A percentile compares a stretch with the other conserved stretches of the same genome.
Conservation (phyloP, 2,888 invertebrate species). For the Amiota minor region DNA sequence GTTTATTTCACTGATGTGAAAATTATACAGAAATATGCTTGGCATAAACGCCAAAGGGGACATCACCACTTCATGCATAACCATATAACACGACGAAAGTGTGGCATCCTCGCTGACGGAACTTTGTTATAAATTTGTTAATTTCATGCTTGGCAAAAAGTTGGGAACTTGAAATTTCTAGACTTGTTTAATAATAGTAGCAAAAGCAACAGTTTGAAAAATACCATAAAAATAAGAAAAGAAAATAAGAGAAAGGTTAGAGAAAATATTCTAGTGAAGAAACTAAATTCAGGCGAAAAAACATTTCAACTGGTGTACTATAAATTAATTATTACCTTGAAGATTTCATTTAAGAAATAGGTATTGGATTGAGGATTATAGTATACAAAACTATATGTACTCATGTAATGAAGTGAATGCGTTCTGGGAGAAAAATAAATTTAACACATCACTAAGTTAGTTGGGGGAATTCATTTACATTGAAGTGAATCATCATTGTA, state of each 20-base stretch:
- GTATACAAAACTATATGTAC: no score
- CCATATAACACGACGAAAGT: neutral
- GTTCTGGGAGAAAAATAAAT: no score
- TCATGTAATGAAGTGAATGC: no score
- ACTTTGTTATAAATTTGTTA: neutral
- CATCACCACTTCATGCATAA: neutral
- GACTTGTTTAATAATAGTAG: no score
- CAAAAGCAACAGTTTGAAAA: neutral
- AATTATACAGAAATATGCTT: conserved; percentile 8
- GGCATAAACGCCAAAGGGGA: conserved; percentile 4
- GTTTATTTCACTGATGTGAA: no score
- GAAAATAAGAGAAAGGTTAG: conserved; percentile 6
- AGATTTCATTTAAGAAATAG: no score
- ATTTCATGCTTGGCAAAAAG: conserved; percentile 19
- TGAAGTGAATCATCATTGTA: no score
- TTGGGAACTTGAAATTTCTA: neutral
- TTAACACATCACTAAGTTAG: no score
- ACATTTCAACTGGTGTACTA: conserved; percentile 12
- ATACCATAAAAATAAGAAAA: neutral
- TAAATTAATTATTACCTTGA: conserved; percentile 3
- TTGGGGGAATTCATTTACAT: no score
- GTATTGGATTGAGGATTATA: no score
- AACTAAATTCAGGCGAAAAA: neutral
- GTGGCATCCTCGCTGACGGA: neutral
- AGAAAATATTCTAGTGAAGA: neutral